Base-by-base conservation (phyloP, 2,797 vertebrate genomes). In the Oophaga sylvatica region DNA sequence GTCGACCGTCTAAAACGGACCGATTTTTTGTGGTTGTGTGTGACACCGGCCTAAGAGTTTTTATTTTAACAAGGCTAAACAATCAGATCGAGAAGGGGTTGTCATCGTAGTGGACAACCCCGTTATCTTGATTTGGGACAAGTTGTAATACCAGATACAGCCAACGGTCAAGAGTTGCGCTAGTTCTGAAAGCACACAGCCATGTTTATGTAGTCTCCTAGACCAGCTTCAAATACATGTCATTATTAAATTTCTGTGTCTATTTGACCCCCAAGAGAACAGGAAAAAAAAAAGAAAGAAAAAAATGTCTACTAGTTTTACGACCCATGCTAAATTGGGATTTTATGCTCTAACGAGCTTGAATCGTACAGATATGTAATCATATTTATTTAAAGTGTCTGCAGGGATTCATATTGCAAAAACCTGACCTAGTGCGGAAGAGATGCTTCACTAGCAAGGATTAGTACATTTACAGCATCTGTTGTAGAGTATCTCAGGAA, bases 341-440 rank as follows among this genome's bases (percentile, higher is more conserved):
- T 77, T 56, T 16, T 17, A 77, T 9, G 75, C 75, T 56, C 75
- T 77, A 77, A 77, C 6, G 41, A 77, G 48, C 75, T 77, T 26
- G 75, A 56, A 77, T 53, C 22, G 5, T 26, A 77, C n/a, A 77
- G 75, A 77, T 48, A 17, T 56, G 22, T 53, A 48, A 77, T 77
- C 22, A 77, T 77, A 77, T 77, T 56, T 77, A 77, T 77, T 77
- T 77, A 53, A 77, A 53, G 75, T 15, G 75, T 77, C 75, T 77
- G 29, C 45, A 15, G 73, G 48, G 73, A 53, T 76, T 48, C 22
- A 56, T 77, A 77, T 77, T 77, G 75, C 22, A 77, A 16, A 8
- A 77, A 45, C 75, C 75, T 77, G 75, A 26, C 75, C 75, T 77
- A 77, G 48, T 56, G 16, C 12, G 11, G 73, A 56, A 53, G 48